Conservation (phyloP, 2,888 invertebrate species). For the Entomobrya multifasciata region DNA sequence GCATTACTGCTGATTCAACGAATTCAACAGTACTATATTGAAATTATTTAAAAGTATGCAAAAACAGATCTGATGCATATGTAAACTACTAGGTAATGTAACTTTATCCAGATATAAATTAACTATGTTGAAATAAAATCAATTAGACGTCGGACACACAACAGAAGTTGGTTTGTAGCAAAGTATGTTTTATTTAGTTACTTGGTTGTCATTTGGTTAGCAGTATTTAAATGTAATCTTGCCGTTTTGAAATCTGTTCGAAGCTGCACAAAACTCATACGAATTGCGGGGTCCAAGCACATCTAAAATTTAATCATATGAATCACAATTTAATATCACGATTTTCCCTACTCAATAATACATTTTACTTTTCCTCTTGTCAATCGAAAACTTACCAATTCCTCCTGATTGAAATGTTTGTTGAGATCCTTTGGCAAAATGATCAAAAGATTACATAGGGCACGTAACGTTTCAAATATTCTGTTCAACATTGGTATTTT, state of each 20-base stretch:
- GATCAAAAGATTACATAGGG: slow-evolving; percentile 95
- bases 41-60: slow-evolving; percentile 1
- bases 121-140: not conserved
- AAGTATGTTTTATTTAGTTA: slow-evolving; percentile 17
- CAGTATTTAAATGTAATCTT: slow-evolving; percentile 83
- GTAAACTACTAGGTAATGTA: too few species aligned
- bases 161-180: not conserved
- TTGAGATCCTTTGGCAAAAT: slow-evolving; percentile 98
- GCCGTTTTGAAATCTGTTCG: slow-evolving; percentile 96
- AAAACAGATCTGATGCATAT: slow-evolving; percentile 20
- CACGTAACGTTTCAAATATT: slow-evolving; percentile 97
- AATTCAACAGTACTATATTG: not conserved
- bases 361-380: too few species aligned
- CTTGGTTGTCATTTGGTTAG: slow-evolving; percentile 54
- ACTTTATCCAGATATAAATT: not conserved
- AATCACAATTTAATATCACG: too few species aligned
- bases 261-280: slow-evolving; percentile 96
- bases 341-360: too few species aligned
- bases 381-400: slow-evolving; percentile 92
- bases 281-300: slow-evolving; percentile 92
- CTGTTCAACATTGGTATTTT: slow-evolving; percentile 90
- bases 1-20: not conserved
- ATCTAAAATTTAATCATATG: slow-evolving; percentile 85
- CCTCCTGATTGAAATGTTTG: slow-evolving; percentile 96
- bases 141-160: slow-evolving; percentile 7